A percentile compares a stretch with the other conserved stretches of the same genome.
phyloP scores from a whole-genome alignment of 2,888 invertebrate genomes.

The Pandemis cinnamomeana region DNA sequence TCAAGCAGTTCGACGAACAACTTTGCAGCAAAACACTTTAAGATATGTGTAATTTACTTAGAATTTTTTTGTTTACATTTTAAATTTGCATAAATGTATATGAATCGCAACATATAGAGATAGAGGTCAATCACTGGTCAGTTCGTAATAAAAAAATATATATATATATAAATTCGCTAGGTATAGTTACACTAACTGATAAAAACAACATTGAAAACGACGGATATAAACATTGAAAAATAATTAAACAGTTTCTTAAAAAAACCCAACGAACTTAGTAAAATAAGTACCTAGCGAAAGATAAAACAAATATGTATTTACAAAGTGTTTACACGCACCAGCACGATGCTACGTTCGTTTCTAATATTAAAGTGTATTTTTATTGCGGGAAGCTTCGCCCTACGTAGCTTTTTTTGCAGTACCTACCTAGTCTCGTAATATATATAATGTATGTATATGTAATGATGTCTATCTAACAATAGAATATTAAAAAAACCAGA shows the following conservation, averaged over 20 bases:
- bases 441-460: background rate
- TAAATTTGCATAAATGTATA: constrained; percentile 24
- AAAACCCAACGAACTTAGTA: too few relatives aligned
- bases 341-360: too few relatives aligned
- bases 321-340: too few relatives aligned
- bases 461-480: background rate
- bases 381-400: too few relatives aligned
- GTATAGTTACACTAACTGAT: constrained; percentile 2
- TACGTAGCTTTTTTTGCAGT: too few relatives aligned
- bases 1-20: constrained; percentile 8
- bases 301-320: too few relatives aligned
- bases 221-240: background rate
- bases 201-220: constrained; percentile 22
- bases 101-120: constrained; percentile 20
- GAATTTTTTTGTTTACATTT: constrained; percentile 15
- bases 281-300: too few relatives aligned
- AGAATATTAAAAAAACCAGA: background rate
- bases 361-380: too few relatives aligned
- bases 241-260: too few relatives aligned
- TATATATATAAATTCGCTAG: constrained; percentile 9
- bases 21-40: constrained; percentile 11
- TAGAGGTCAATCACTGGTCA: too few relatives aligned
- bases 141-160: too few relatives aligned
- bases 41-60: background rate
- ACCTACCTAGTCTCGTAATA: too few relatives aligned